phyloP scores from a whole-genome alignment of 1,140 invertebrate genomes.

The Macrostomum lignano region DNA sequence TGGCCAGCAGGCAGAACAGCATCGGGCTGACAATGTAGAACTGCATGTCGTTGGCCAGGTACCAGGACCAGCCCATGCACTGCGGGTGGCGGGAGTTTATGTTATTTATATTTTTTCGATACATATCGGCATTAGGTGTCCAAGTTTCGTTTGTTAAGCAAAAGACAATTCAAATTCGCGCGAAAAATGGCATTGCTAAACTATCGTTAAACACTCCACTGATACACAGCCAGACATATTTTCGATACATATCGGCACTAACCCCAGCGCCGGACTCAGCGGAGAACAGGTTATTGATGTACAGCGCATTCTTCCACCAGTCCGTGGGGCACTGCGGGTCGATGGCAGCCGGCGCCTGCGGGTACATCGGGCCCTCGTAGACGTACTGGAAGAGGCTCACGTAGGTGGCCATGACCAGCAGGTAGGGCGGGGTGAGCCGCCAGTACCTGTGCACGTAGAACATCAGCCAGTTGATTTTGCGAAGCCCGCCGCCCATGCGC shows the following conservation, averaged over 20 bases:
- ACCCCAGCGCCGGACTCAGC: no score
- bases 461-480: conserved; percentile 25
- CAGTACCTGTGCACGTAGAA: no score
- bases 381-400: conserved; percentile 12
- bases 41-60: conserved; percentile 22
- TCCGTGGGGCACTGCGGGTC: conserved; percentile 13
- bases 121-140: no score
- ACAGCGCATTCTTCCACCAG: conserved; percentile 15
- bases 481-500: conserved; percentile 12
- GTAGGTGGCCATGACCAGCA: conserved; percentile 13
- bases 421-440: conserved; percentile 16
- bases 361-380: conserved; percentile 15
- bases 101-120: no score
- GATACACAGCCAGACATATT: no score
- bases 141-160: neutral
- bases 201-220: no score
- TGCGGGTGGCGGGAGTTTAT: no score
- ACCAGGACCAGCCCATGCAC: conserved; percentile 22
- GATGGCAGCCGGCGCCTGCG: no score
- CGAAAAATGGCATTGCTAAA: no score
- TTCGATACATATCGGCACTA: no score
- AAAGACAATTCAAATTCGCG: no score
- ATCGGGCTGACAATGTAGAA: conserved; percentile 17
- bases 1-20: conserved; percentile 12
- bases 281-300: conserved; percentile 14